A percentile compares a stretch with the other conserved stretches of the same genome.
Conservation (phyloP, 2,888 invertebrate species). For the Malthinus flaveolus region DNA sequence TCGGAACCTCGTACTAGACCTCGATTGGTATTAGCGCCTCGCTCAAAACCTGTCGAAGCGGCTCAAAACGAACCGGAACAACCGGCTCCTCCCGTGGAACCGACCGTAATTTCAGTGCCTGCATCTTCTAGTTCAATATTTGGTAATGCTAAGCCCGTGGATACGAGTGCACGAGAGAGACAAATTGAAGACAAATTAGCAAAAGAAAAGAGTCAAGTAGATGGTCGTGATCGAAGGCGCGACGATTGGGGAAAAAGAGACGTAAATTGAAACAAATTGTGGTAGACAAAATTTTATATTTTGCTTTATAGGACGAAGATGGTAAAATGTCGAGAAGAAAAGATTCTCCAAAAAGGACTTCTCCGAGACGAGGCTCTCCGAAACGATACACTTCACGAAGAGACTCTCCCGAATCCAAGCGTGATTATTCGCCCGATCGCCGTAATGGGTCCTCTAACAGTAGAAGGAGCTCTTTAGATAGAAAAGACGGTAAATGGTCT, state of each 20-base stretch:
- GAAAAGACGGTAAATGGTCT: slow-evolving; percentile 16
- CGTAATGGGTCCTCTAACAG: slow-evolving; percentile 14
- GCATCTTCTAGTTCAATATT: slow-evolving; percentile 77
- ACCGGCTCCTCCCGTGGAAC: slow-evolving; percentile 46
- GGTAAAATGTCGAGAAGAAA: slow-evolving; percentile 10
- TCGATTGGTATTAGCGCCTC: slow-evolving; percentile 77
- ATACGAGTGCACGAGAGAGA: slow-evolving; percentile 86
- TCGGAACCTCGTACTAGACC: slow-evolving; percentile 70
- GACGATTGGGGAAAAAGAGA: slow-evolving; percentile 29
- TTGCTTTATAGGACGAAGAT: slow-evolving; percentile 12
- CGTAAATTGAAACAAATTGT: slow-evolving; percentile 19
- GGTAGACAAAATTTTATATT: not conserved
- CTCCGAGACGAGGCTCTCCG: slow-evolving; percentile 20
- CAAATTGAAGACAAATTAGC: slow-evolving; percentile 89
- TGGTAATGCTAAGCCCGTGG: slow-evolving; percentile 94
- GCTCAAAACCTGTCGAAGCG: slow-evolving; percentile 72
- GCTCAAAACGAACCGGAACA: slow-evolving; percentile 54
- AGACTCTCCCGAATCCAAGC: slow-evolving; percentile 1
- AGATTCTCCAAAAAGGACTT: slow-evolving; percentile 19
- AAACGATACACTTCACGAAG: not conserved
- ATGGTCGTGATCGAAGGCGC: slow-evolving; percentile 18
- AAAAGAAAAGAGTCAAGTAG: slow-evolving; percentile 53
- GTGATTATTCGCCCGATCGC: slow-evolving; percentile 26
- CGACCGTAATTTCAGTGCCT: slow-evolving; percentile 46
- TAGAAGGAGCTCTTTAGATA: slow-evolving; percentile 14